Evolutionary conservation across 2,113 vertebrate genomes (phyloP).

Genomic region (Micromys minutus): DNA sequence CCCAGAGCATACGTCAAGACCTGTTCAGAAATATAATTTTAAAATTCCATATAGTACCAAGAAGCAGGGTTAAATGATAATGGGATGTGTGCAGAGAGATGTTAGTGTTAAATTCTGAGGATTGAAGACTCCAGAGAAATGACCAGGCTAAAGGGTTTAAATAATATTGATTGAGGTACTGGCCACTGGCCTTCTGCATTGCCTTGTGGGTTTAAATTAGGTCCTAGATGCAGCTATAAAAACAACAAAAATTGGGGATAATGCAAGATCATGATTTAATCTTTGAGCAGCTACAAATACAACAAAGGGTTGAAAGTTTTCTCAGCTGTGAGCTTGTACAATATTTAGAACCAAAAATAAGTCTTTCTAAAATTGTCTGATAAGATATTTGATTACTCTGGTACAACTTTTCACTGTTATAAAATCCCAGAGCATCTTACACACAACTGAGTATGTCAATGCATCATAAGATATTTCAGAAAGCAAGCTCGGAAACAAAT

Average conservation of each 20-base stretch:
- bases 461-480: slow-evolving; percentile 35
- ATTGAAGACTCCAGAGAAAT: slow-evolving; percentile 75
- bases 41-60: slow-evolving; percentile 71
- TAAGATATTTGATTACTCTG: slow-evolving; percentile 62
- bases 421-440: slow-evolving; percentile 2
- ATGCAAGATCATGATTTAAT: slow-evolving; percentile 66
- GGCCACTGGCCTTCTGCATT: slow-evolving; percentile 60
- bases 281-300: slow-evolving; percentile 49
- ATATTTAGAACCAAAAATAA: slow-evolving; percentile 3
- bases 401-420: slow-evolving; percentile 42
- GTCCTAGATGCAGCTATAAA: slow-evolving; percentile 29
- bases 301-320: slow-evolving; percentile 42
- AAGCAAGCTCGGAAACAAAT: background rate
- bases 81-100: slow-evolving; percentile 64
- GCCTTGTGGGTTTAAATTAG: slow-evolving; percentile 57
- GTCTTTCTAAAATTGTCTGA: background rate
- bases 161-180: slow-evolving; percentile 78
- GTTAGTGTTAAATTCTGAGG: slow-evolving; percentile 71
- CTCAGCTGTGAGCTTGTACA: slow-evolving; percentile 62
- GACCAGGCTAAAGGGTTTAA: slow-evolving; percentile 72
- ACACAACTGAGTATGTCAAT: background rate
- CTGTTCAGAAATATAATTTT: slow-evolving; percentile 66
- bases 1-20: slow-evolving; percentile 19
- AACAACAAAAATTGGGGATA: slow-evolving; percentile 17
- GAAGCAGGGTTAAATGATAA: slow-evolving; percentile 77